Evolutionary conservation across 2,113 vertebrate species (phyloP).

Genomic region (Coryphaenoides rupestris): DNA sequence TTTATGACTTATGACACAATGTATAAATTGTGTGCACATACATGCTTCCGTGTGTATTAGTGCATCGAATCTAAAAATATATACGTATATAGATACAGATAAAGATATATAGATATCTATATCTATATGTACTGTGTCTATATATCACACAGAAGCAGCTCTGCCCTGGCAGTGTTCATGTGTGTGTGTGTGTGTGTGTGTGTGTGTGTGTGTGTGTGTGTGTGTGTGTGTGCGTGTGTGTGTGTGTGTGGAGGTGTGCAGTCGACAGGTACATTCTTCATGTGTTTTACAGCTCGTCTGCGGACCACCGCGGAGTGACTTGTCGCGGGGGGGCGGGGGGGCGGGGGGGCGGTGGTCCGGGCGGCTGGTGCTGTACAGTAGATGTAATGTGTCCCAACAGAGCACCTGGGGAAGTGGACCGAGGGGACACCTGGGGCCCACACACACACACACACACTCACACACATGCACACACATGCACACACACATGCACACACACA

Average conservation of each 20-base stretch:
- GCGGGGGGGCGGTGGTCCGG: too few relatives aligned
- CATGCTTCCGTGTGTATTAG: too few relatives aligned
- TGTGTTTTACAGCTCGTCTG: conserved; percentile 53
- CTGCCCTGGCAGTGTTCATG: not conserved
- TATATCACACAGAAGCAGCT: not conserved
- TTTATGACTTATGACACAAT: too few relatives aligned
- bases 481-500: conserved; percentile 16
- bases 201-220: not conserved
- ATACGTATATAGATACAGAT: too few relatives aligned
- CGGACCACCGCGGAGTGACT: conserved; percentile 51
- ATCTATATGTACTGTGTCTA: too few relatives aligned
- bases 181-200: too few relatives aligned
- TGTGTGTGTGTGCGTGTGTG: too few relatives aligned
- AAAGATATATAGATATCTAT: not conserved
- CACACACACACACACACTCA: conserved; percentile 25
- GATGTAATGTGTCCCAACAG: conserved; percentile 68
- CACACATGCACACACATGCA: conserved; percentile 33
- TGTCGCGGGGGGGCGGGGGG: too few relatives aligned
- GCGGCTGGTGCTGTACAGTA: conserved; percentile 64
- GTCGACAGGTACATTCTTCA: conserved; percentile 54
- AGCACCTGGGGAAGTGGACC: conserved; percentile 60
- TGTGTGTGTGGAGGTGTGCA: not conserved
- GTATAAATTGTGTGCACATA: too few relatives aligned
- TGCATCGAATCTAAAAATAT: too few relatives aligned
- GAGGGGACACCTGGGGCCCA: conserved; percentile 57